phyloP scores from a whole-genome alignment of 1,140 invertebrate genomes.

The Adoxophyes honmai region DNA sequence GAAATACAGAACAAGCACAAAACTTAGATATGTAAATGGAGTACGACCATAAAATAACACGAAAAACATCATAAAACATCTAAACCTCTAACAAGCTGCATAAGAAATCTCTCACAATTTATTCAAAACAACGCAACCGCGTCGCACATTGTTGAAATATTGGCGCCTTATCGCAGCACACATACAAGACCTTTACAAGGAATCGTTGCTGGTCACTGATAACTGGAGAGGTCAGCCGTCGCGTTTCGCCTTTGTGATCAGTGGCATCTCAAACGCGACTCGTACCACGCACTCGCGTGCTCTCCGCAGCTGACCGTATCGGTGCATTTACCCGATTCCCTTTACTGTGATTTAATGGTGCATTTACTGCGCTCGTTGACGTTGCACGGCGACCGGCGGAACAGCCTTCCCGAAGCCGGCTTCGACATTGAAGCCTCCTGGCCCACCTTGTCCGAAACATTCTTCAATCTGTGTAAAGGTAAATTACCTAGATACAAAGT shows the following conservation, averaged over 20 bases:
- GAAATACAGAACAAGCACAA: no score
- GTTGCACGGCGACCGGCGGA: conserved; percentile 29
- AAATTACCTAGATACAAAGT: conserved; percentile 15
- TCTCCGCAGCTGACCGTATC: conserved; percentile 14
- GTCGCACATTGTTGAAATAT: background rate
- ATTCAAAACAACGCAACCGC: background rate
- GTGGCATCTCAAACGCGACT: conserved; percentile 44
- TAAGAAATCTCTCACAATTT: no score
- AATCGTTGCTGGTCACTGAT: conserved; percentile 40
- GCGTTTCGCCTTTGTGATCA: conserved; percentile 52
- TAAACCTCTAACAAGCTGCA: no score
- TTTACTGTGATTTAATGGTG: conserved; percentile 59
- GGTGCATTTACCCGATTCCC: conserved; percentile 27
- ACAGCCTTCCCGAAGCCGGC: conserved; percentile 23
- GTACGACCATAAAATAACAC: no score
- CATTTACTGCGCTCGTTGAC: conserved; percentile 35
- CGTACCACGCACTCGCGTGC: conserved; percentile 27
- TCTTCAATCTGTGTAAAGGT: conserved; percentile 62
- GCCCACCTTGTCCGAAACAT: conserved; percentile 28
- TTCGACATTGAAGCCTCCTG: conserved; percentile 30
- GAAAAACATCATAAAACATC: no score
- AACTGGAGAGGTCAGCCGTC: conserved; percentile 47
- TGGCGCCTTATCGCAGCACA: conserved; percentile 3
- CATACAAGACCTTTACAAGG: conserved; percentile 22
- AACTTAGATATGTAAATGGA: no score